Percentiles rank a stretch among this genome's conserved stretches.
These are phyloP conservation scores for Rhinophrynus dorsalis DNA, from an alignment of 2,797 vertebrate species.

Conservation along the genomic window DNA sequence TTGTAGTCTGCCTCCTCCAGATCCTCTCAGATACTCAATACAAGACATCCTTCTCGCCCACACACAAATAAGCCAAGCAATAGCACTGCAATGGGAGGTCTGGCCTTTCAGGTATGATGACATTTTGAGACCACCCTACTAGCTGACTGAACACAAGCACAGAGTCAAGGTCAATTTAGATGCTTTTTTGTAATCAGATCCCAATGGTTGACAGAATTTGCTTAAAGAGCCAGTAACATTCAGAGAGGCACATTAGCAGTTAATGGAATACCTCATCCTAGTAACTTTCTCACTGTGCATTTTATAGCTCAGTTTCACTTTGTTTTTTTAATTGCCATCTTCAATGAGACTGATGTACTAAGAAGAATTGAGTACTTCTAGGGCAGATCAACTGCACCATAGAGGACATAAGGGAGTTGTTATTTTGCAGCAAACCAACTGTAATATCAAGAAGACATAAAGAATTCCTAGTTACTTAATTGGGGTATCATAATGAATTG, in stretches of 20 bases:
- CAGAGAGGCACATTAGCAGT: background rate
- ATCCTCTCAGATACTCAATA: constrained; percentile 65
- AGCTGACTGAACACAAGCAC: constrained; percentile 66
- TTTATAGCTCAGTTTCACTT: background rate
- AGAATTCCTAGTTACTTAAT: too few relatives aligned
- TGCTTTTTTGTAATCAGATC: constrained; percentile 73
- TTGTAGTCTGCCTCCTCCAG: constrained; percentile 53
- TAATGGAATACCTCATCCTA: background rate
- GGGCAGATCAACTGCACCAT: too few relatives aligned
- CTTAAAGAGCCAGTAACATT: constrained; percentile 21
- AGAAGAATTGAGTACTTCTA: too few relatives aligned
- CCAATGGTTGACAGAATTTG: constrained; percentile 56
- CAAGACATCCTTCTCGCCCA: constrained; percentile 65
- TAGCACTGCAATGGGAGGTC: constrained; percentile 67
- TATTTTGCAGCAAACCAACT: too few relatives aligned
- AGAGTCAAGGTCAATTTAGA: constrained; percentile 71
- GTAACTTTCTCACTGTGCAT: background rate
- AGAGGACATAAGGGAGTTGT: too few relatives aligned
- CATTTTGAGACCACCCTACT: constrained; percentile 78
- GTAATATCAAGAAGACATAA: too few relatives aligned
- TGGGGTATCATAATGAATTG: too few relatives aligned
- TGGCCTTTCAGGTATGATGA: constrained; percentile 76
- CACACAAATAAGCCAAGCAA: constrained; percentile 60
- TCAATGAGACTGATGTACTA: too few relatives aligned
- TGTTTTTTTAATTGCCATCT: background rate